Conservation (phyloP, 2,797 vertebrate genomes). For the Cyprinella venusta region DNA sequence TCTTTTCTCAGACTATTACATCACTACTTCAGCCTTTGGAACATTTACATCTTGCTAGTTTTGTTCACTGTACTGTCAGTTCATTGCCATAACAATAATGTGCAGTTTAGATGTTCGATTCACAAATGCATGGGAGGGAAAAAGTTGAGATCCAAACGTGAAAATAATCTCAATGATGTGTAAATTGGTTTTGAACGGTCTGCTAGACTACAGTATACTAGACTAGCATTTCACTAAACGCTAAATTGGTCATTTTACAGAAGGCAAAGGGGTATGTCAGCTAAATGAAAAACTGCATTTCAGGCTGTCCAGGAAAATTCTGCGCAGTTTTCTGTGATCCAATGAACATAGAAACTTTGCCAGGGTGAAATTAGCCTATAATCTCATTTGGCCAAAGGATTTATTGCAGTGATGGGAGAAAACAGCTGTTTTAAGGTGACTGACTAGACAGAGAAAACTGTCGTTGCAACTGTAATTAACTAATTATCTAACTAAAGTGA, state of each 20-base stretch:
- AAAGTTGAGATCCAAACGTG: neutral
- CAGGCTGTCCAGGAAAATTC: neutral
- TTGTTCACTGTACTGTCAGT: neutral
- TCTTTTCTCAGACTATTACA: constrained; percentile 7
- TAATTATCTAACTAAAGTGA: no score
- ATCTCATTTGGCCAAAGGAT: constrained; percentile 6
- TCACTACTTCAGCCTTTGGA: constrained; percentile 6
- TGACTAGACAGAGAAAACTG: neutral
- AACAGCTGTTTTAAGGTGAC: neutral
- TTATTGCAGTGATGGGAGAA: constrained; percentile 3
- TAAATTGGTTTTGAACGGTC: neutral
- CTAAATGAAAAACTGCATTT: neutral
- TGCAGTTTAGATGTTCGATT: neutral
- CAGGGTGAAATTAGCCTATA: neutral
- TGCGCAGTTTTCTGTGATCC: neutral
- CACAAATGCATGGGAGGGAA: neutral
- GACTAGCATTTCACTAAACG: neutral
- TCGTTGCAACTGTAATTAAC: neutral
- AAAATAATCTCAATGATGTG: neutral
- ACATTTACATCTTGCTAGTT: neutral
- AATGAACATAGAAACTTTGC: neutral
- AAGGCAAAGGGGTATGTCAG: neutral
- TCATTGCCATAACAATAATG: constrained; percentile 12
- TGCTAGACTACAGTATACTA: neutral
- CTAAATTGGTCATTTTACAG: neutral